Conservation (phyloP, 1,140 invertebrate species). For the Drosophila malerkotliana region DNA sequence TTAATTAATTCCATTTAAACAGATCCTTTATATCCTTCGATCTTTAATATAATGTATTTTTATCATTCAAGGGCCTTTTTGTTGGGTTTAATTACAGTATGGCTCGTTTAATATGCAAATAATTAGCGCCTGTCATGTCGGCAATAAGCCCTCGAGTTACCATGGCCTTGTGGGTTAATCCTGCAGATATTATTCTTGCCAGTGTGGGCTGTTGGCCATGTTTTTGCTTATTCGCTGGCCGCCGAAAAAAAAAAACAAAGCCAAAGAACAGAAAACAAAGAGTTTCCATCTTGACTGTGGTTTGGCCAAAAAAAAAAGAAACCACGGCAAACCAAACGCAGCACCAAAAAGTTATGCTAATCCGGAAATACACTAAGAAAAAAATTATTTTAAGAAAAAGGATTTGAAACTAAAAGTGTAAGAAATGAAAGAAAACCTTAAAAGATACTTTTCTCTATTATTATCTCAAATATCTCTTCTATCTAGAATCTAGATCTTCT, state of each 20-base stretch:
- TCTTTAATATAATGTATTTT: background rate
- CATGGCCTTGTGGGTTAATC: constrained; percentile 3
- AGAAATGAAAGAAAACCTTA: no score
- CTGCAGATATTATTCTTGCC: constrained; percentile 7
- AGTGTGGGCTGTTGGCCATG: background rate
- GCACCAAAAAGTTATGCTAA: constrained; percentile 28
- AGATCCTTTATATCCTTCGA: no score
- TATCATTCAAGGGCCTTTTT: background rate
- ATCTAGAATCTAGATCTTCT: no score
- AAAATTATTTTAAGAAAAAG: background rate
- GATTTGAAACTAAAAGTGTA: no score
- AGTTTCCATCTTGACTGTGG: constrained; percentile 37
- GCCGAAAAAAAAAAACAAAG: background rate
- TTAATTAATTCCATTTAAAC: constrained; percentile 6
- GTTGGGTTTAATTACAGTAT: background rate
- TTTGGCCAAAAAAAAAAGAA: background rate
- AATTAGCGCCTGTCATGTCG: background rate
- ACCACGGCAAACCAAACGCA: constrained; percentile 9
- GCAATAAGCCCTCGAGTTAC: constrained; percentile 1
- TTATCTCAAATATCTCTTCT: no score
- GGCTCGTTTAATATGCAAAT: constrained; percentile 3
- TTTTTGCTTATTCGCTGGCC: background rate
- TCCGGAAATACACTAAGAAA: background rate
- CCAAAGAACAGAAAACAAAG: background rate
- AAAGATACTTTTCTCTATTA: no score